A percentile compares a stretch with the other conserved stretches of the same genome.
Evolutionary conservation across 2,888 invertebrate genomes (phyloP).

Genomic region (Dolichomitus sp.): DNA sequence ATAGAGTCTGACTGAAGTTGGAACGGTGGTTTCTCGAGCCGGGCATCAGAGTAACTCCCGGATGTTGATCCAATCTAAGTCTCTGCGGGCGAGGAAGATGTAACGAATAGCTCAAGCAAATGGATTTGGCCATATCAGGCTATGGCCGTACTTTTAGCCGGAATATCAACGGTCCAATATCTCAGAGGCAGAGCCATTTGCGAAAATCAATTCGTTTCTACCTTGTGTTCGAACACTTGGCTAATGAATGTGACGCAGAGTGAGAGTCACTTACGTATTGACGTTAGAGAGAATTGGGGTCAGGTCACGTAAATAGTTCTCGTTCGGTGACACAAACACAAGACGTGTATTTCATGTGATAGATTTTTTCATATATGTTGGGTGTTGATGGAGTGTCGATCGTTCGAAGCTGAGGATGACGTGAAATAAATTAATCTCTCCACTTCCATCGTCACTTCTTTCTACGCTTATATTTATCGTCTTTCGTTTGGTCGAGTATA

Average conservation of each 20-base stretch:
- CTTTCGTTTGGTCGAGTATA: slow-evolving; percentile 20
- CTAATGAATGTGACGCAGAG: not conserved
- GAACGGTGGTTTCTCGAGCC: slow-evolving; percentile 4
- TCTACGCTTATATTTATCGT: slow-evolving; percentile 15
- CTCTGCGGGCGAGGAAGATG: slow-evolving; percentile 23
- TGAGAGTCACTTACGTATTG: not conserved
- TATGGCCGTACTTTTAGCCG: not conserved
- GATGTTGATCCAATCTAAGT: slow-evolving; percentile 60
- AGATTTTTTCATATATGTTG: not conserved
- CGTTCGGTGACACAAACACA: not conserved
- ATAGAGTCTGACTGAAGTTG: slow-evolving; percentile 41
- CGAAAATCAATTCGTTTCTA: slow-evolving; percentile 3
- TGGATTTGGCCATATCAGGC: slow-evolving; percentile 38
- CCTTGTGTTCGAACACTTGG: not conserved
- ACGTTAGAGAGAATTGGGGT: not conserved
- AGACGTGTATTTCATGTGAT: not conserved
- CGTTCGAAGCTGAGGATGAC: not conserved
- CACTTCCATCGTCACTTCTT: not conserved
- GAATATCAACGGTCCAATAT: slow-evolving; percentile 19
- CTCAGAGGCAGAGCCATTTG: not conserved
- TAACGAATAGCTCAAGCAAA: slow-evolving; percentile 33
- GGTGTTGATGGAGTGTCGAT: not conserved
- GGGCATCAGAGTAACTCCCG: slow-evolving; percentile 20
- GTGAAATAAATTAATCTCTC: slow-evolving; percentile 17
- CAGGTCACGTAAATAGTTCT: not conserved